phyloP scores from a whole-genome alignment of 2,113 vertebrate species.

The Petrocephalus microphthalmus region DNA sequence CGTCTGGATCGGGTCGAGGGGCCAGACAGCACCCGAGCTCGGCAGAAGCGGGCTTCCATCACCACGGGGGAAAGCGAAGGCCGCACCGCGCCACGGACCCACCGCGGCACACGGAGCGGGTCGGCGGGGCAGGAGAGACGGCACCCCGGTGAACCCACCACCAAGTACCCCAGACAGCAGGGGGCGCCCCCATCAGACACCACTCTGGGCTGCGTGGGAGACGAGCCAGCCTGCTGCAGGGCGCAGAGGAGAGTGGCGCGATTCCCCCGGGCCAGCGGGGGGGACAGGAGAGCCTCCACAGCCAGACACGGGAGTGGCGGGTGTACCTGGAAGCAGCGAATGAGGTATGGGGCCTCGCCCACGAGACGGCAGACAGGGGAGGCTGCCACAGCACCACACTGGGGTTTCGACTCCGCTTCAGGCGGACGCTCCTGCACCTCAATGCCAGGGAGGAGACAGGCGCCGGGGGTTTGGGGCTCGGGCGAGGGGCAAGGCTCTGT shows the following conservation, averaged over 20 bases:
- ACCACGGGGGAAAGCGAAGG: background rate
- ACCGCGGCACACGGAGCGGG: background rate
- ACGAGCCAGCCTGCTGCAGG: background rate
- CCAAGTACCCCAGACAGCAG: background rate
- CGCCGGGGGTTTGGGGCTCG: background rate
- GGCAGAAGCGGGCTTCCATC: background rate
- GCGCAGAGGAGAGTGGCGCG: background rate
- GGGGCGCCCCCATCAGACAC: background rate
- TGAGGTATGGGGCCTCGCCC: constrained; percentile 46
- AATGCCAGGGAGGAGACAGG: background rate
- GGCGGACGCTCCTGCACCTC: constrained; percentile 32
- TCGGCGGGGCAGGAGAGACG: background rate
- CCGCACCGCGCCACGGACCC: background rate
- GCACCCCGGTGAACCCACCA: background rate
- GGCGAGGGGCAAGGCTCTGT: background rate
- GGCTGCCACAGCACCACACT: constrained; percentile 35
- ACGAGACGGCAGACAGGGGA: constrained; percentile 47
- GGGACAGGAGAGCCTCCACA: background rate
- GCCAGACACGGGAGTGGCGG: background rate
- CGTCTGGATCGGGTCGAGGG: background rate
- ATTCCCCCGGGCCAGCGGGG: constrained; percentile 23
- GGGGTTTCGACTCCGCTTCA: constrained; percentile 21
- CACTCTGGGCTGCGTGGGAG: background rate
- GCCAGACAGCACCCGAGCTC: background rate
- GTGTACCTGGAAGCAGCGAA: constrained; percentile 57